Evolutionary conservation across 1,140 invertebrate species (phyloP).

Genomic region (Drosophila melanica): DNA sequence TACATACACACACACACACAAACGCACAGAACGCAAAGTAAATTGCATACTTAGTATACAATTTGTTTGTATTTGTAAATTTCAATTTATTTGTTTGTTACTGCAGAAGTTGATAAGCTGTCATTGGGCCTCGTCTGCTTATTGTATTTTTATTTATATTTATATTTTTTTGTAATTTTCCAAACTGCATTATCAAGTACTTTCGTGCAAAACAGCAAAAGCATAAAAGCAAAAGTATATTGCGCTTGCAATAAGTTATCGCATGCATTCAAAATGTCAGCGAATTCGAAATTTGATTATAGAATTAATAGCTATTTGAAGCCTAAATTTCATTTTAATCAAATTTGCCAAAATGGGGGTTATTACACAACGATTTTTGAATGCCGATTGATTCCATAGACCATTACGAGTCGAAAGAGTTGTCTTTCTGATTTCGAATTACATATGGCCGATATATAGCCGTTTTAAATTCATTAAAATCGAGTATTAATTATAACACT

Average conservation of each 20-base stretch:
- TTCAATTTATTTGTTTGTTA: conserved; percentile 33
- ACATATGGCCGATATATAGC: too few species aligned
- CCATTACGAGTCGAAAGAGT: too few species aligned
- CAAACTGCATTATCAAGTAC: conserved; percentile 12
- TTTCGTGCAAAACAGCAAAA: neutral
- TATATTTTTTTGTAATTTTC: conserved; percentile 14
- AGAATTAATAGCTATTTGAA: neutral
- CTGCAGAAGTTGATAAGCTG: conserved; percentile 27
- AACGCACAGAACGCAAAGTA: neutral
- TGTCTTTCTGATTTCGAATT: too few species aligned
- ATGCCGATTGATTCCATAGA: too few species aligned
- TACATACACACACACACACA: neutral
- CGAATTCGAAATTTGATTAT: neutral
- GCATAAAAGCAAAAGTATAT: neutral
- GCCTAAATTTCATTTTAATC: too few species aligned
- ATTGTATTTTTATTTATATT: too few species aligned
- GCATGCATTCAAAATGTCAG: neutral
- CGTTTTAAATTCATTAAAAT: too few species aligned
- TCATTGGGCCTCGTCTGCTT: neutral
- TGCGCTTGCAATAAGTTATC: neutral
- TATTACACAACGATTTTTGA: too few species aligned
- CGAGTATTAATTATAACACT: too few species aligned
- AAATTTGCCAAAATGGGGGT: too few species aligned
- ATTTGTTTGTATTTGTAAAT: neutral
- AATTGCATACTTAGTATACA: neutral